Base-by-base conservation (phyloP, 1,140 invertebrate genomes). In the Xylocopa sonorina region DNA sequence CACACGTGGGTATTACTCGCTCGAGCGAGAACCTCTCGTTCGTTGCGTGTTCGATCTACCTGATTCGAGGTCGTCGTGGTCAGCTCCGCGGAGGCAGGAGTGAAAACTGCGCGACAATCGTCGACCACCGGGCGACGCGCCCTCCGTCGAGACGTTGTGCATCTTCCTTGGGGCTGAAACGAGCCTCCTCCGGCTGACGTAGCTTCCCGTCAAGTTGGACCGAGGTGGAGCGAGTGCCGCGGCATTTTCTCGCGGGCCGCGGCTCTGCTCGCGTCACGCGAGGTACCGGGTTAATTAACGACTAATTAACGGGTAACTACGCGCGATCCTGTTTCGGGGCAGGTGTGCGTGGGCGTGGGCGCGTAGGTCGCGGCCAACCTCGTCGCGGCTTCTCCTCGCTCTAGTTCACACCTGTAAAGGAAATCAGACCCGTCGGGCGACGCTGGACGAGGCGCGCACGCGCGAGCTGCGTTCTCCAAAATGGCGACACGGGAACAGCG, bases 101-200 rank as follows among this genome's bases (percentile, higher is more conserved):
- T 95, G 94, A 89, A 95, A 95, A 90, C 95, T 95, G 80, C 95
- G 93, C n/a, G 94, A 95, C 16, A 95, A 92, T 51, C 94, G 92
- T 80, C 94, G 93, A 86, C 95, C 94, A 79, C 94, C 94, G 81
- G 94, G 94, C 89, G 95, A 95, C 71, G 90, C 93, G 78, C 92
- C 92, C 88, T 94, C 94, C 92, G 92, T 93, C 90, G 91, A 87
- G 73, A 89, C 81, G 82, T 87, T 85, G 85, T 87, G 87, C 87
- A 88, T 85, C 85, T 71, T 71, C 51, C 4, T 27, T n/a, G n/a
- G n/a, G 50, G 51, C 18, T 14, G 34, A 71, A n/a, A 5, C 48
- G 21, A n/a, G 5, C 18, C 21, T n/a, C 48, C 10, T 60, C 21
- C 64, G 9, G 6, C 29, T 21, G 46, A n/a, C n/a, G n/a, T n/a